phyloP scores from a whole-genome alignment of 92 coral and sea anemone species.

The Zoanthus gigantus region DNA sequence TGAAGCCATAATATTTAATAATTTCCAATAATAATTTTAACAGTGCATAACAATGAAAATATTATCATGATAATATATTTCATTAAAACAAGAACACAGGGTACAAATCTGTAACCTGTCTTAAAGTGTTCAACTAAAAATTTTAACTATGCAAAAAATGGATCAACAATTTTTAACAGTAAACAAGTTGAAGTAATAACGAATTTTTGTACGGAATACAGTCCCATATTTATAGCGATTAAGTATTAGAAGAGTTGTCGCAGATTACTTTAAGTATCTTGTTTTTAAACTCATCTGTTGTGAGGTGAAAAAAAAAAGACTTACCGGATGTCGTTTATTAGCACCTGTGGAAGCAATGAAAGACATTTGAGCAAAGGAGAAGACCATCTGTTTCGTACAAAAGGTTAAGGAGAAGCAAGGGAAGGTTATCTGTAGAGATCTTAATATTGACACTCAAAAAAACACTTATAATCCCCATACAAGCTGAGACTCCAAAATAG shows the following conservation, averaged over 20 bases:
- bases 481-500: conserved; percentile 21
- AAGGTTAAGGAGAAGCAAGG: neutral
- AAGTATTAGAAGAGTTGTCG: neutral
- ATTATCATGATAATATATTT: neutral
- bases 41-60: too few relatives aligned
- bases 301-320: neutral
- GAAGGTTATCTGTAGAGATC: neutral
- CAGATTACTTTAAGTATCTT: neutral
- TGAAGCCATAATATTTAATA: too few relatives aligned
- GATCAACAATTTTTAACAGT: neutral
- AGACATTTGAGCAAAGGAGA: conserved; percentile 2
- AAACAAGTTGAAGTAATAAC: neutral
- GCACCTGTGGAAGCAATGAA: conserved; percentile 23
- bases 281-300: neutral
- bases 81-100: too few relatives aligned
- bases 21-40: too few relatives aligned
- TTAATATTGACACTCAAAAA: neutral
- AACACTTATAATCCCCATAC: conserved; percentile 7
- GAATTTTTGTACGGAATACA: neutral
- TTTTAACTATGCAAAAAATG: neutral
- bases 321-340: conserved; percentile 39
- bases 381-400: neutral
- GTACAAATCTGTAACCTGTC: neutral
- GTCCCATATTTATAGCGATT: neutral
- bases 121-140: neutral